Evolutionary conservation across 2,888 invertebrate genomes (phyloP), one percentile per base, ranked within the genome.

Genomic region (Trissolcus brochymenae): DNA sequence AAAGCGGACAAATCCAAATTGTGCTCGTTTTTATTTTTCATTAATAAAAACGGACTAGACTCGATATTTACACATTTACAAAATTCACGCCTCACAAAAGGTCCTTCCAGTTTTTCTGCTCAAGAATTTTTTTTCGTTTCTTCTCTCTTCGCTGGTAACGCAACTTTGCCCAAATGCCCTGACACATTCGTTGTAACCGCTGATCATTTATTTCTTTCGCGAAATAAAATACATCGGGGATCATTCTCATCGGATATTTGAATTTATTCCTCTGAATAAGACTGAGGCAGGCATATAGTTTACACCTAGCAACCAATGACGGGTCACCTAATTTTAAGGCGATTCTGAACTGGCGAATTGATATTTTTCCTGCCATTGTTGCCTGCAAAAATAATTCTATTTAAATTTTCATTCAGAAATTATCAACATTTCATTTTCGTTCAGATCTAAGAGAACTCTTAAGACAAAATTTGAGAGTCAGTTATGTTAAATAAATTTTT

Each of bases 311-410:
- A 46, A 94, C 93, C 57, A 96, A 90, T 41, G 93, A 91, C 0
- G 96, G 95, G 90, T 98, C 97, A 0, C 95, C 95, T 49, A 97
- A 90, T 84, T 94, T 92, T 76, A 94, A 85, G 0, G 98, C 97
- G 25, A 98, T 90, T 84, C 92, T 91, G 78, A 98, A 92, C 87
- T 99, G 98, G 77, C 94, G 92, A 16, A 94, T 61, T 11, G 98
- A 97, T 88, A 98, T 97, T 86, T 93, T 93, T 0, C 96, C 97
- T 35, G 98, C 98, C 84, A 94, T 94, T 84, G 94, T 92, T 13
- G 98, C 98, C 96, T 96, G 88, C 0, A 65, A 62, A 13, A 50
- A 51, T 19, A 16, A 51, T 17, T 51, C 9, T 0, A 21, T 6
- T 51, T 17, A 1, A 29, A 16, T 55, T 40, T 25, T 6, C 4